Evolutionary conservation across 2,888 invertebrate genomes (phyloP), one percentile per base, ranked within the genome.

Genomic region (Gymnocheta viridis): DNA sequence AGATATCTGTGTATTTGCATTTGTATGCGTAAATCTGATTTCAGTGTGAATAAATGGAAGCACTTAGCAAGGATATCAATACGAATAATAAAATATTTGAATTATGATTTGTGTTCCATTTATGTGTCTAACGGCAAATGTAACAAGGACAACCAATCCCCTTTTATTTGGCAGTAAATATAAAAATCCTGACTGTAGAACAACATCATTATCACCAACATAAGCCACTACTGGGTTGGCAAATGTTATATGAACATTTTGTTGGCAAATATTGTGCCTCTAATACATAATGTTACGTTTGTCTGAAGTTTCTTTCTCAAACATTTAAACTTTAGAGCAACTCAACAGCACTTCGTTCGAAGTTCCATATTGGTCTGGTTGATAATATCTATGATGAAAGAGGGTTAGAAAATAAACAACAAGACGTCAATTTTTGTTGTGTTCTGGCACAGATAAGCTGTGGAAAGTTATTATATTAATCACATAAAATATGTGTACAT

Each of bases 371-470:
- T 27, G 60, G 17, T 58, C 38, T 35, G 12, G 17, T 44, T 74
- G 51, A 29, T 32, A n/a, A 24, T 47, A 47, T n/a, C n/a, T n/a
- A n/a, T n/a, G 49, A 41, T 12, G 44, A 32, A 22, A 47, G 67
- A 44, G 67, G 27, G 60, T 35, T 69, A 7, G 29, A 56, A 56
- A 41, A n/a, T n/a, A 64, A 79, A 70, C 56, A 67, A 47, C 67
- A 90, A 90, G 90, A 91, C 90, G 89, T 91, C 89, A 90, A 90
- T 91, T 90, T 90, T 90, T 90, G 91, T 87, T 88, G 90, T 90
- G 90, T 90, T 90, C 88, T 89, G 89, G 89, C 89, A 89, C 87
- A 89, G 90, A 90, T 90, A 90, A 90, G 90, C 91, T 88, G 87
- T 87, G 87, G 88, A 88, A 90, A 90, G 90, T 90, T 88, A 91